A percentile compares a stretch with the other conserved stretches of the same genome.
These are phyloP conservation scores for Xenops minutus DNA, from an alignment of 2,797 vertebrate genomes.

Conservation along the genomic window DNA sequence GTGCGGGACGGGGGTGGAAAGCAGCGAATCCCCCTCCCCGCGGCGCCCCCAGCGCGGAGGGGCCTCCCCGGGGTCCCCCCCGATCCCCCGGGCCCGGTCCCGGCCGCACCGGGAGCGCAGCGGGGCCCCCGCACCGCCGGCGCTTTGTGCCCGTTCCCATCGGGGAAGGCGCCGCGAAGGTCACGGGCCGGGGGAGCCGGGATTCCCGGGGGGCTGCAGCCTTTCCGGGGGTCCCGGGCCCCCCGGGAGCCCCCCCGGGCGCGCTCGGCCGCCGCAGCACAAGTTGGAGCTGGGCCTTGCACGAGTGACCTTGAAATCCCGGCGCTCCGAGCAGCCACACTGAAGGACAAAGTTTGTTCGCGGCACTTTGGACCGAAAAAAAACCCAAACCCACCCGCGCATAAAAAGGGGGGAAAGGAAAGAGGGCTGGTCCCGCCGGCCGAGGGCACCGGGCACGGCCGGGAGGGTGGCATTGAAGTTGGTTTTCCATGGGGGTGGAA, in stretches of 20 bases:
- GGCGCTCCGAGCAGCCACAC: neutral
- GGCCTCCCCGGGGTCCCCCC: neutral
- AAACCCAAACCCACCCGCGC: no score
- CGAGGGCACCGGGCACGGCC: neutral
- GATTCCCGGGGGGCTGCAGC: neutral
- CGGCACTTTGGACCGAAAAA: neutral
- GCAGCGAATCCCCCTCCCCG: neutral
- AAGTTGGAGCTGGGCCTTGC: neutral
- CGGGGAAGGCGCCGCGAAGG: neutral
- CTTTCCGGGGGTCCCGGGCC: neutral
- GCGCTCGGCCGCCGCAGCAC: neutral
- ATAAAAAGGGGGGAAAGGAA: neutral
- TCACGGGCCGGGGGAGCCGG: neutral
- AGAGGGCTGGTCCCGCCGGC: neutral
- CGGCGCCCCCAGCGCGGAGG: neutral
- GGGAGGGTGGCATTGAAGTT: no score
- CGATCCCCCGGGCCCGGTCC: neutral
- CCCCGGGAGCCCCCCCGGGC: neutral
- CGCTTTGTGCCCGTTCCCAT: neutral
- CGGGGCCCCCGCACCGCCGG: neutral
- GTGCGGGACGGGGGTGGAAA: neutral
- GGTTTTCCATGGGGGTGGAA: no score
- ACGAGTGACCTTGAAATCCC: neutral
- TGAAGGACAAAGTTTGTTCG: slow-evolving; percentile 2
- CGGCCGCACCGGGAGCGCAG: neutral